Conservation (phyloP, 1,140 invertebrate species). For the Hormaphis cornu region DNA sequence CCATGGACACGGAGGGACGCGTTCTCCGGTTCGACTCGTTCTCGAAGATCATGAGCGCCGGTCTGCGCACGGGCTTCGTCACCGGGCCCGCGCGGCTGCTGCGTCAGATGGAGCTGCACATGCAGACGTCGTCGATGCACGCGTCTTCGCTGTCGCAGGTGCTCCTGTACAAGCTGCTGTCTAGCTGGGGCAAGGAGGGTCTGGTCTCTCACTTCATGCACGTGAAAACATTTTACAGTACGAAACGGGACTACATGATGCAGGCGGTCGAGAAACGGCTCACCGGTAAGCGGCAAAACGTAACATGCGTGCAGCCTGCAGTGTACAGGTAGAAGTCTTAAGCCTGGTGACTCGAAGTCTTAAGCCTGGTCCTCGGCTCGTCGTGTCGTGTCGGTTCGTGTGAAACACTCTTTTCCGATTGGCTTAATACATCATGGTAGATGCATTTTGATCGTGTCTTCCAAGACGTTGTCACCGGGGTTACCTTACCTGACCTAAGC, state of each 20-base stretch:
- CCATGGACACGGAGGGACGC: slow-evolving; percentile 63
- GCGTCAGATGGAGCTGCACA: slow-evolving; percentile 54
- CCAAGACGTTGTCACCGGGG: no score
- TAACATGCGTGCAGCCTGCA: no score
- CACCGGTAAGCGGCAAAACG: slow-evolving; percentile 43
- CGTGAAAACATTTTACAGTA: slow-evolving; percentile 55
- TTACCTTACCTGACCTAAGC: no score
- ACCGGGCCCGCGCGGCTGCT: slow-evolving; percentile 57
- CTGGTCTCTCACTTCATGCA: slow-evolving; percentile 52
- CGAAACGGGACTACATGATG: slow-evolving; percentile 54
- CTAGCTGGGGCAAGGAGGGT: slow-evolving; percentile 52
- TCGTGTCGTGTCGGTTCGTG: no score
- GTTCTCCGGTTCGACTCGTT: slow-evolving; percentile 71
- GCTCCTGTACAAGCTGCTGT: slow-evolving; percentile 52
- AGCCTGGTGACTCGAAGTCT: no score
- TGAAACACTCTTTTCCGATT: no score
- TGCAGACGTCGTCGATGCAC: slow-evolving; percentile 63
- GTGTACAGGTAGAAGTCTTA: no score
- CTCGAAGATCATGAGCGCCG: slow-evolving; percentile 66
- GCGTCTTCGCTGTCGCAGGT: slow-evolving; percentile 60
- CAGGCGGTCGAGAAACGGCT: slow-evolving; percentile 54
- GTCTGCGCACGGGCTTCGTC: slow-evolving; percentile 59
- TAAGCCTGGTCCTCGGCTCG: no score
- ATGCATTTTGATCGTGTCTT: no score
- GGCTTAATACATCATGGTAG: no score